phyloP scores from a whole-genome alignment of 2,113 vertebrate genomes.

The Pachycephala philippinensis region DNA sequence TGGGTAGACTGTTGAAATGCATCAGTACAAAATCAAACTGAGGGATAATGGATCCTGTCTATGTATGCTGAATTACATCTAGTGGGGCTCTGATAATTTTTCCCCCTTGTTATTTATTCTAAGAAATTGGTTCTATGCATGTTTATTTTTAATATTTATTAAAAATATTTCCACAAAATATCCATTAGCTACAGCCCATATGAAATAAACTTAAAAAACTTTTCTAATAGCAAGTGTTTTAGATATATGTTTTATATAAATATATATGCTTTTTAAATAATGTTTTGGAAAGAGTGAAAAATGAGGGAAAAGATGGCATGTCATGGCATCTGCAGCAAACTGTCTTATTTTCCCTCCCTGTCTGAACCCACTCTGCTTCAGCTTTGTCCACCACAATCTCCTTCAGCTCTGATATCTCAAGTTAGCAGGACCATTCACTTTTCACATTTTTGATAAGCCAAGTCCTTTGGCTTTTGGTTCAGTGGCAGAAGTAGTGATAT shows the following conservation, averaged over 20 bases:
- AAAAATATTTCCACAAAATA: background rate
- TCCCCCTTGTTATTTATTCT: background rate
- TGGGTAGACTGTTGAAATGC: background rate
- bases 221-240: background rate
- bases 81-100: background rate
- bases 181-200: background rate
- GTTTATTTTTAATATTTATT: background rate
- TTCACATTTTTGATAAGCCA: background rate
- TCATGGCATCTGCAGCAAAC: background rate
- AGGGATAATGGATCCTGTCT: background rate
- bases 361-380: background rate
- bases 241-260: background rate
- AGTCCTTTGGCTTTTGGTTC: background rate
- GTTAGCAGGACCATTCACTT: background rate
- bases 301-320: background rate
- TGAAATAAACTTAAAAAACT: background rate
- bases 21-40: background rate
- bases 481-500: background rate
- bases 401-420: background rate
- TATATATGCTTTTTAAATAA: background rate
- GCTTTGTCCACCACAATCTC: background rate
- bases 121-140: background rate
- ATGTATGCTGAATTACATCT: background rate
- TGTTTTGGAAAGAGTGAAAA: background rate
- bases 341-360: background rate